These are phyloP conservation scores for Catalaphyllia jardinei DNA, from an alignment of 64 coral and sea anemone genomes.

Conservation along the genomic window DNA sequence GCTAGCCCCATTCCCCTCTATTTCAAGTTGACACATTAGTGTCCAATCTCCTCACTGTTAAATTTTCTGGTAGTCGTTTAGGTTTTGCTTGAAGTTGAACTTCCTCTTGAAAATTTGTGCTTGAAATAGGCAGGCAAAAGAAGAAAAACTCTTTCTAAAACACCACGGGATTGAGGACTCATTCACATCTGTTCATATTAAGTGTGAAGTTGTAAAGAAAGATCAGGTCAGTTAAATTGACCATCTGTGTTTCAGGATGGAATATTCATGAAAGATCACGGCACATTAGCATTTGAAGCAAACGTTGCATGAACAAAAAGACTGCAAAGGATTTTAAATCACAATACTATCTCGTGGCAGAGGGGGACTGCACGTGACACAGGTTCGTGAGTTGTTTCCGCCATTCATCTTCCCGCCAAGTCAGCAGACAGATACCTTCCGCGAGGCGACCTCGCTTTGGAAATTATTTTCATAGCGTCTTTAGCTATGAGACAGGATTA, in stretches of 20 bases:
- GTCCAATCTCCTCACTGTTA: not conserved
- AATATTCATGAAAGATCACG: constrained; percentile 32
- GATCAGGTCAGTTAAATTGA: not conserved
- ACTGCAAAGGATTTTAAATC: not conserved
- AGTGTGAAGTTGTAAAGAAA: no score
- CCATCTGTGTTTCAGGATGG: not conserved
- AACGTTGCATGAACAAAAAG: not conserved
- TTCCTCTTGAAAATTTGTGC: not conserved
- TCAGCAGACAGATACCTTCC: not conserved
- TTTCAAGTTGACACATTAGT: not conserved
- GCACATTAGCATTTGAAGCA: constrained; percentile 5
- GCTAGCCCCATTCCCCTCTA: not conserved
- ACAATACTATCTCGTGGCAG: constrained; percentile 3
- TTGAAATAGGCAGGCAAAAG: no score
- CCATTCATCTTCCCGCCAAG: not conserved
- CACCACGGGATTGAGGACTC: no score
- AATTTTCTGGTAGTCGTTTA: no score
- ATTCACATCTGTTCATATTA: no score
- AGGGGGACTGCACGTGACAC: not conserved
- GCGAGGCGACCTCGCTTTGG: not conserved
- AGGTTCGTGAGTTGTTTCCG: not conserved
- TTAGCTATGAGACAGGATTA: not conserved
- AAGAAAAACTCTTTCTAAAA: no score
- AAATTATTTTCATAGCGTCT: not conserved
- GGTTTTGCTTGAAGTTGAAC: no score